phyloP scores from a whole-genome alignment of 2,797 vertebrate species.

The Anguilla obscura region DNA sequence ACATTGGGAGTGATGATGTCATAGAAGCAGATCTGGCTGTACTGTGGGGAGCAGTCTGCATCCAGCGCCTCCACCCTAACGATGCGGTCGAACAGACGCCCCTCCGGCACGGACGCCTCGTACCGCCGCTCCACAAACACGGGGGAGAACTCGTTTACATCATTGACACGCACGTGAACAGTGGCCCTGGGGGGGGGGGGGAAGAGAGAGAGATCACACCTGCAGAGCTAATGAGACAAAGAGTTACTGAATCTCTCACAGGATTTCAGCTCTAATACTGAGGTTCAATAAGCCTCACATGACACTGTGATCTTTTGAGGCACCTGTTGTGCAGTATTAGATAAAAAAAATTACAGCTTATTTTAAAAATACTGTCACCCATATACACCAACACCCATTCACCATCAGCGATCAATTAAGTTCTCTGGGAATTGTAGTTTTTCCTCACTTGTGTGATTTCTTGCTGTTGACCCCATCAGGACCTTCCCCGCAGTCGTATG shows the following conservation, averaged over 20 bases:
- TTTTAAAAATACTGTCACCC: not conserved
- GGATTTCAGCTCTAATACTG: not conserved
- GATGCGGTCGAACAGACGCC: slow-evolving; percentile 90
- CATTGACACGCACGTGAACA: slow-evolving; percentile 93
- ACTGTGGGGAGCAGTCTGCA: slow-evolving; percentile 96
- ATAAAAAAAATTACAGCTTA: not conserved
- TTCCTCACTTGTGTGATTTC: slow-evolving; percentile 94
- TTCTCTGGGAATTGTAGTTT: not conserved
- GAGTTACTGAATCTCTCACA: not conserved
- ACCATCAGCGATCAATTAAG: not conserved
- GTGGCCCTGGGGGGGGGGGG: slow-evolving; percentile 79
- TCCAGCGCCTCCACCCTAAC: slow-evolving; percentile 94
- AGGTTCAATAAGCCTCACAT: not conserved
- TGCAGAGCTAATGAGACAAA: not conserved
- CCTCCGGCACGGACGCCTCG: slow-evolving; percentile 89
- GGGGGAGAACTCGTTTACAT: slow-evolving; percentile 96
- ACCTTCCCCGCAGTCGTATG: slow-evolving; percentile 96
- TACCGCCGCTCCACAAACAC: slow-evolving; percentile 94
- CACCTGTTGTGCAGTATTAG: not conserved
- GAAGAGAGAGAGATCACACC: not conserved
- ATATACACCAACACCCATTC: not conserved
- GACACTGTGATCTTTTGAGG: not conserved
- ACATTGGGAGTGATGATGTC: slow-evolving; percentile 97
- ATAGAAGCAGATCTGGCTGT: slow-evolving; percentile 99
- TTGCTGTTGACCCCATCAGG: slow-evolving; percentile 94